phyloP scores from a whole-genome alignment of 2,888 invertebrate species.

The Oscheius sp. region DNA sequence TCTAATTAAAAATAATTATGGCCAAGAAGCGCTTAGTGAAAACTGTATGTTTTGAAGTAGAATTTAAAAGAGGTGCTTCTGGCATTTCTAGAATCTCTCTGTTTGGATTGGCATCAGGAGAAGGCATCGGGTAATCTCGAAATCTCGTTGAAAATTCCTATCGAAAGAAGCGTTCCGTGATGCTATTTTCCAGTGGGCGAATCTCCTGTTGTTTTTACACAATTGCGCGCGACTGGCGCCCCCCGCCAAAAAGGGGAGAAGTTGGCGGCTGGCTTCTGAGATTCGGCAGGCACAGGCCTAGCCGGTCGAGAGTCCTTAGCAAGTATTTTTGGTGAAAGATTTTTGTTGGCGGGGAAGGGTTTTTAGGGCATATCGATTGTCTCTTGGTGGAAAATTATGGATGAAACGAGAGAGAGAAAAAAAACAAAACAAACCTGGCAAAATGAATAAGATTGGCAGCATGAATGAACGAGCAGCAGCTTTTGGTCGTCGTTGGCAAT shows the following conservation, averaged over 20 bases:
- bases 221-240: background rate
- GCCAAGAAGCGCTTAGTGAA: too few relatives aligned
- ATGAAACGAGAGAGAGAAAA: background rate
- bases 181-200: background rate
- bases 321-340: slow-evolving; percentile 6
- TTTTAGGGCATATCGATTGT: background rate
- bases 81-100: too few relatives aligned
- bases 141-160: too few relatives aligned
- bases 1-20: too few relatives aligned
- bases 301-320: slow-evolving; percentile 27
- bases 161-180: too few relatives aligned
- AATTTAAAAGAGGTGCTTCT: too few relatives aligned
- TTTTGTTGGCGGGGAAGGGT: background rate
- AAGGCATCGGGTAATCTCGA: too few relatives aligned
- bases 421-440: slow-evolving; percentile 8
- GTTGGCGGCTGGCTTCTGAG: too few relatives aligned
- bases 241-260: slow-evolving; percentile 5
- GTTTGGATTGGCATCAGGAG: too few relatives aligned
- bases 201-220: background rate
- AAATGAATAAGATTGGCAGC: slow-evolving; percentile 22
- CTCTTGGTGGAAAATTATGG: background rate
- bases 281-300: slow-evolving; percentile 12
- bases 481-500: slow-evolving; percentile 10
- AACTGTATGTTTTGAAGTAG: too few relatives aligned
- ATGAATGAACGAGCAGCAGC: slow-evolving; percentile 9